A percentile compares a stretch with the other conserved stretches of the same genome.
phyloP scores from a whole-genome alignment of 2,113 vertebrate genomes.

The Ptyas mucosa region DNA sequence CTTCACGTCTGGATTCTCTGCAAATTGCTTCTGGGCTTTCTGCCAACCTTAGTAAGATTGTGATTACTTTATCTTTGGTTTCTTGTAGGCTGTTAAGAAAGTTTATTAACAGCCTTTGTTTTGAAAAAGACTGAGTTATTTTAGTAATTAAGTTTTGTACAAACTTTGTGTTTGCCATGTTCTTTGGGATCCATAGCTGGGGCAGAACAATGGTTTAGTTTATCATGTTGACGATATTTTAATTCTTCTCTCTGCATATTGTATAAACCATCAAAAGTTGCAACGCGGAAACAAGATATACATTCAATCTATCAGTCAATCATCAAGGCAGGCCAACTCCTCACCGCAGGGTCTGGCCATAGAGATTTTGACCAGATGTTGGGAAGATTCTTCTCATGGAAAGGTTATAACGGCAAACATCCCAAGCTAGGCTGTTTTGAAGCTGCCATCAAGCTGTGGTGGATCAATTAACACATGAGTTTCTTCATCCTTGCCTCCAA shows the following conservation, averaged over 20 bases:
- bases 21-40: too few species aligned
- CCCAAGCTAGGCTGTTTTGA: background rate
- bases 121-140: too few species aligned
- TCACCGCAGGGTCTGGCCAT: background rate
- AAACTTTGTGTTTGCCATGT: too few species aligned
- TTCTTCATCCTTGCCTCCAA: background rate
- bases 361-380: background rate
- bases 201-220: too few species aligned
- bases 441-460: background rate
- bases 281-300: background rate
- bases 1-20: too few species aligned
- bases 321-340: background rate
- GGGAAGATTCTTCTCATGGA: background rate
- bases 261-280: background rate
- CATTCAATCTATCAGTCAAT: background rate
- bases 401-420: background rate
- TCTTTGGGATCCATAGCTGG: too few species aligned
- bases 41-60: too few species aligned
- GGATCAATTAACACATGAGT: background rate
- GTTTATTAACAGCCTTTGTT: too few species aligned
- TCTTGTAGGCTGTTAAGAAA: too few species aligned
- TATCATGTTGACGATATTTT: background rate
- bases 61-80: too few species aligned
- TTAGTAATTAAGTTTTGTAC: too few species aligned
- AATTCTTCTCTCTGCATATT: background rate